Base-by-base conservation (phyloP, 2,797 vertebrate species). In the Rhabdomys pumilio region DNA sequence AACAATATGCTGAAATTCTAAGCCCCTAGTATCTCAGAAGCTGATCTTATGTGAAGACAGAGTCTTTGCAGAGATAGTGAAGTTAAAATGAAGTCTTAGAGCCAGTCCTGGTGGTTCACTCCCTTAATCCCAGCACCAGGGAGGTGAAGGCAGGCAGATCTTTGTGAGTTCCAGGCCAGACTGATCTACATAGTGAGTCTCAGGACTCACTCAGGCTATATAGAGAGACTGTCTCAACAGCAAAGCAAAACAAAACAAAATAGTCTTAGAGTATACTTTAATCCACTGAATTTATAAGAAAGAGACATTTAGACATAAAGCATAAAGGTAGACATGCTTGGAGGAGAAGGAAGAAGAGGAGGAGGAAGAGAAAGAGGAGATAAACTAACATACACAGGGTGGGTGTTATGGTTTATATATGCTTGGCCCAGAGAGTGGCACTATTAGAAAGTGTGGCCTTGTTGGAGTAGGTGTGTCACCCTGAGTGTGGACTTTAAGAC, bases 231-330 rank as follows among this genome's bases (percentile, higher is more conserved):
- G 26, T 63, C 59, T 41, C 38, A 38, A 59, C 38, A 69, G 6
- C 38, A 44, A 61, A 61, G n/a, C n/a, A 65, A 84, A 15, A 61
- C 80, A 82, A 61, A 63, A 31, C 44, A 50, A 84, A 89, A 72
- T 82, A 29, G 65, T 93, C 76, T 41, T n/a, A 84, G 41, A 53
- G n/a, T 65, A 47, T 44, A 9, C 38, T 77, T 81, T 90, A 90
- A 88, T 80, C 20, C 24, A 13, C 10, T 76, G 29, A 22, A 75
- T 55, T 77, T 47, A 10, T 47, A 59, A 85, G 91, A 76, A 88
- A 38, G 38, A 38, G n/a, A 65, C 77, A 81, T 72, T 29, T 84
- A 73, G 75, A 84, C 31, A 93, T 53, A 93, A 47, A 79, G n/a
- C 17, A 93, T 44, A 94, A 47, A 82, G 41, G 47, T 24, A 29